Conservation (phyloP, 2,797 vertebrate species). For the Sitta carolinensis region DNA sequence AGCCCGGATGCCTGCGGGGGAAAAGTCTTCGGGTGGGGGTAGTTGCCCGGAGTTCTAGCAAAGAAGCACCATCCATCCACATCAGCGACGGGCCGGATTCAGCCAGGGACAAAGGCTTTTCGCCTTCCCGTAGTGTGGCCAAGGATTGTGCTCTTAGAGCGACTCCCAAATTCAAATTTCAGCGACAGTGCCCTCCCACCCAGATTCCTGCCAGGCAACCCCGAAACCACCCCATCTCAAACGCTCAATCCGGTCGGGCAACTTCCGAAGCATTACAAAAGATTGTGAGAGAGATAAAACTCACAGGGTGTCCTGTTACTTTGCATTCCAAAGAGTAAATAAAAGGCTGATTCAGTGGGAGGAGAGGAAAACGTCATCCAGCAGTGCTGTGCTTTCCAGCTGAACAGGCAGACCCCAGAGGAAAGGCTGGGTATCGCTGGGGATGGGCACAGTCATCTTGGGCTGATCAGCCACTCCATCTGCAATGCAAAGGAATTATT, state of each 20-base stretch:
- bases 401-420: slow-evolving; percentile 6
- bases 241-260: not conserved
- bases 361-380: slow-evolving; percentile 36
- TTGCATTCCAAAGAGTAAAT: slow-evolving; percentile 60
- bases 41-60: not conserved
- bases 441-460: not conserved
- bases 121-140: not conserved
- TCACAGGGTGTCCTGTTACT: slow-evolving; percentile 64
- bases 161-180: slow-evolving; percentile 24
- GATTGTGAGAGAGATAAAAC: slow-evolving; percentile 45
- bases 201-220: slow-evolving; percentile 35
- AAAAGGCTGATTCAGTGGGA: slow-evolving; percentile 66
- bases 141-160: not conserved
- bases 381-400: not conserved
- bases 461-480: not conserved
- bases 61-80: not conserved
- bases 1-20: not conserved
- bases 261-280: slow-evolving; percentile 13
- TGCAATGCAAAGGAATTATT: not conserved
- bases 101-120: not conserved
- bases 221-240: slow-evolving; percentile 24
- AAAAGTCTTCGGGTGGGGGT: not conserved
- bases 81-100: not conserved
- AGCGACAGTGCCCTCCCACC: slow-evolving; percentile 28
- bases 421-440: not conserved